A percentile compares a stretch with the other conserved stretches of the same genome.
These are phyloP conservation scores for Sussaba pulchella DNA, from an alignment of 2,888 invertebrate species.

Conservation along the genomic window DNA sequence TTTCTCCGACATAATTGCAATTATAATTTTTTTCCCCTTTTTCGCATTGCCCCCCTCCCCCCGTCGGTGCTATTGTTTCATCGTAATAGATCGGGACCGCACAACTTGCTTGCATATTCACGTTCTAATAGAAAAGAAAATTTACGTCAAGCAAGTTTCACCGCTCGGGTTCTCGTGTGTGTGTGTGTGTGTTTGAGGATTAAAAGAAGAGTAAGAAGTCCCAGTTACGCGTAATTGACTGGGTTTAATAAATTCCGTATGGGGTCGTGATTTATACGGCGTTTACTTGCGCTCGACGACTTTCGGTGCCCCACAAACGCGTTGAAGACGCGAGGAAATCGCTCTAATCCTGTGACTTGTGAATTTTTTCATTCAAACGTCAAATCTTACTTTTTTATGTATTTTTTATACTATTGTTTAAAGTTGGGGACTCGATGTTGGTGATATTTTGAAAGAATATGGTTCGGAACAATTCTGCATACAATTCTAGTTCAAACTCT, in stretches of 20 bases:
- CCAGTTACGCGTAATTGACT: constrained; percentile 49
- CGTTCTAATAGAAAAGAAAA: constrained; percentile 66
- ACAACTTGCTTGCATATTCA: constrained; percentile 49
- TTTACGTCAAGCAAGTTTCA: constrained; percentile 61
- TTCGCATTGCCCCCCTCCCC: constrained; percentile 57
- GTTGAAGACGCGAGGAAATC: neutral
- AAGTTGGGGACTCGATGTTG: too few species aligned
- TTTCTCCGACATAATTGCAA: constrained; percentile 67
- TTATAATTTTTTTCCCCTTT: constrained; percentile 59
- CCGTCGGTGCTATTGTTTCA: constrained; percentile 55
- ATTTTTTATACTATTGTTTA: too few species aligned
- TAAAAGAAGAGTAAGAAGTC: constrained; percentile 36
- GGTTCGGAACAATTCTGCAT: too few species aligned
- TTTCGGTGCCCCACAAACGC: neutral
- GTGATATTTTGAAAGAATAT: too few species aligned
- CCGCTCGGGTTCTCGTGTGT: constrained; percentile 35
- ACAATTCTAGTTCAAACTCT: too few species aligned
- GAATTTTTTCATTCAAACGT: neutral
- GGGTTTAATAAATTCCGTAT: constrained; percentile 43
- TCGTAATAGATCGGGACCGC: constrained; percentile 68
- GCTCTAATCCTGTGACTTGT: neutral
- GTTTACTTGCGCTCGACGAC: constrained; percentile 15
- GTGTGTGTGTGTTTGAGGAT: too few species aligned
- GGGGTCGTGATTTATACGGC: neutral
- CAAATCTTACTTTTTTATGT: too few species aligned